Base-by-base conservation (phyloP, 2,888 invertebrate genomes). In the Ceramica pisi region DNA sequence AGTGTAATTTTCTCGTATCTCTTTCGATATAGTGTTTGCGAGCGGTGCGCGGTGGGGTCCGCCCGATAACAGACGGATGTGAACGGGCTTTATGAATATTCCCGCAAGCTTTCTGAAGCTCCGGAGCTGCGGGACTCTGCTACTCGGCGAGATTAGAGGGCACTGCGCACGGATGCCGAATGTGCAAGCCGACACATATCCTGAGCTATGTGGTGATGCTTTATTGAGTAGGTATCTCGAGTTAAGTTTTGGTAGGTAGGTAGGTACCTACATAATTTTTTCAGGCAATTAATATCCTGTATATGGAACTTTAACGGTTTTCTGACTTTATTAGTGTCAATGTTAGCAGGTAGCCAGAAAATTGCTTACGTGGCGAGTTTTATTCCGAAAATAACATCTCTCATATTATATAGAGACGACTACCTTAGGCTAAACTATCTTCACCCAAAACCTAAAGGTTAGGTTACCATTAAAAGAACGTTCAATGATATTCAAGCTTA, bases 11-110 rank as follows among this genome's bases (percentile, higher is more conserved):
- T 57, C 72, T 51, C 67, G 23, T 86, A 86, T 83, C 74, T 81
- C 67, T 80, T 67, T 77, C 65, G 78, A 70, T 78, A 73, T 81
- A 81, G 75, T 71, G 81, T 83, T 76, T 76, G 82, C 70, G n/a
- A 69, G 72, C 55, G 61, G 48, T 23, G 62, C 50, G 55, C 68
- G 66, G 69, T 60, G 81, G 60, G 90, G 90, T 90, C 87, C 89
- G 88, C 84, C 86, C 83, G 92, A 92, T 92, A 92, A 90, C 90
- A 86, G 88, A 83, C 90, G 89, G 90, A 90, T 88, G 91, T 78
- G 82, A 86, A 78, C 84, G 76, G 87, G 83, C 84, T 87, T 90
- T 92, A 91, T 91, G 91, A 92, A 92, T 91, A 91, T 92, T 91
- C 90, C 83, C 82, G 86, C 87, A 82, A 89, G 89, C 88, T 88